These are phyloP conservation scores for Mionectes olivaceus DNA, from an alignment of 2,797 vertebrate species.

Conservation along the genomic window DNA sequence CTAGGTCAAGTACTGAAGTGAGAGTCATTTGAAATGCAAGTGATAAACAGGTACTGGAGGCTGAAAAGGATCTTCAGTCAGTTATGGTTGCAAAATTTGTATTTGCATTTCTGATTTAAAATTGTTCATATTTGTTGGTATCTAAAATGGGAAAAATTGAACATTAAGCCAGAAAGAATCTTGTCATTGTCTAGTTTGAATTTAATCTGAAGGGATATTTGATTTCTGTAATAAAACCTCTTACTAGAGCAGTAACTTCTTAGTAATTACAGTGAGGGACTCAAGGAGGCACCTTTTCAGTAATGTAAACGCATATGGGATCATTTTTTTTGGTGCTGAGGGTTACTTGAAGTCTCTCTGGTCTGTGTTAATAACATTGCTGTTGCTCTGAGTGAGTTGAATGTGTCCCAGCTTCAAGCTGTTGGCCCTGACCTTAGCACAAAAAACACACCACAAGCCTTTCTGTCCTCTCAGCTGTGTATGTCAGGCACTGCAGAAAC, in stretches of 20 bases:
- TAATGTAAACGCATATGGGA: not conserved
- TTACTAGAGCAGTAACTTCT: not conserved
- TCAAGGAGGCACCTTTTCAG: not conserved
- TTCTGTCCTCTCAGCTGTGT: not conserved
- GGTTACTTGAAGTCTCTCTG: not conserved
- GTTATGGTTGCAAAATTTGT: not conserved
- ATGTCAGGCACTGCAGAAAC: not conserved
- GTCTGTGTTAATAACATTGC: not conserved
- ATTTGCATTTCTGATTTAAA: not conserved
- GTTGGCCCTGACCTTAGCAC: not conserved
- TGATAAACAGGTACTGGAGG: not conserved
- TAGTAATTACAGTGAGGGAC: not conserved
- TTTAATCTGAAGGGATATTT: not conserved
- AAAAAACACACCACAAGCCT: not conserved
- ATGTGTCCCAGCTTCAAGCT: not conserved
- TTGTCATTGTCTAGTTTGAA: not conserved
- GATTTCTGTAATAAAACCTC: not conserved
- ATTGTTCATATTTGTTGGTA: not conserved
- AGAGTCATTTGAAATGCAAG: not conserved
- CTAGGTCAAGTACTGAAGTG: not conserved
- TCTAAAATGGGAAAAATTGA: not conserved
- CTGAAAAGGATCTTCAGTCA: not conserved
- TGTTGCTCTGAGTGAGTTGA: not conserved
- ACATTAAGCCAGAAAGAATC: not conserved
- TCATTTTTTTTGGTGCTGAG: not conserved